Evolutionary conservation across 2,113 vertebrate genomes (phyloP), one percentile per base, ranked within the genome.

Genomic region (Cyphomyrus plagiostoma): DNA sequence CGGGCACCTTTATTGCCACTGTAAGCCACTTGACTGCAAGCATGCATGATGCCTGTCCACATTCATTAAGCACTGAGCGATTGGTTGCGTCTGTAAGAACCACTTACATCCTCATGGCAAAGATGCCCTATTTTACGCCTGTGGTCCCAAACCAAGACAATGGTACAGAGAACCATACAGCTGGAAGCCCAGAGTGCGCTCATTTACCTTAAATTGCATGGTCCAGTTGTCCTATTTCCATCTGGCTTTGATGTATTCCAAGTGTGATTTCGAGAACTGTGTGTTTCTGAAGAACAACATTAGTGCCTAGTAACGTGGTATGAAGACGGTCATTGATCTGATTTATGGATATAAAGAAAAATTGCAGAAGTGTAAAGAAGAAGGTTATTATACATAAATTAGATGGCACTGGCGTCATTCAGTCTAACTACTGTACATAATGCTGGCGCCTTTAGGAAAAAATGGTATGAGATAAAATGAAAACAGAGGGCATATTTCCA

Each of bases 401-500:
- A 42, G 35, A 66, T 62, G 52, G 56, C 23, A 42, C 11, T 45
- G 53, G 87, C 87, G 30, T 45, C 53, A 35, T 87, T 26, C 87
- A 88, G 87, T 88, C 87, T 74, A 19, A 70, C 42, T 88, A 88
- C 87, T 74, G 87, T 74, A 88, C 42, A 58, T 88, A 88, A 88
- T 70, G 45, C 88, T 80, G 46, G 70, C 87, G 21, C 58, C 45
- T 80, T 74, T 45, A 80, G 62, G 70, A 88, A 23, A 77, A 39
- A 80, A 89, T 35, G 15, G 62, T 26, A 88, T 26, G n/a, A 80
- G 87, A 88, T 4, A n/a, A 53, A 86, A 45, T 89, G 88, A 89
- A 80, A 50, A 45, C 77, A 88, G 30, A 80, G 91, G 90, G 92
- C 50, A 91, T 89, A 91, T 90, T 90, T 90, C 90, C 90, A 91